Evolutionary conservation across 2,888 invertebrate genomes (phyloP).

Genomic region (Junonia oenone): DNA sequence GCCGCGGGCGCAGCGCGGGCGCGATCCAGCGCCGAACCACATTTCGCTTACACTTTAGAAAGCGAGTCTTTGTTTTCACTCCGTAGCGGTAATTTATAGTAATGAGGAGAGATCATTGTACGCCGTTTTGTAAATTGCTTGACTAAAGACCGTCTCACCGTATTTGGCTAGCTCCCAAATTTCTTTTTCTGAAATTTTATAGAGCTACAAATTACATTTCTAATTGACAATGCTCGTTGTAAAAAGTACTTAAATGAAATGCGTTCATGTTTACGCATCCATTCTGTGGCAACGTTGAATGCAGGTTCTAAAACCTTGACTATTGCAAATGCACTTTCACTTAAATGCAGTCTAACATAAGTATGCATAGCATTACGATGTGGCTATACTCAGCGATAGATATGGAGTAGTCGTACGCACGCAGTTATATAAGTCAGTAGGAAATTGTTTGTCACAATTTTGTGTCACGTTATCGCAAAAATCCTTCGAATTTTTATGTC

Average conservation of each 20-base stretch:
- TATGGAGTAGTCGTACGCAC: conserved; percentile 14
- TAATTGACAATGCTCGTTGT: conserved; percentile 23
- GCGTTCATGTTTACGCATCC: conserved; percentile 29
- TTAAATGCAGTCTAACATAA: conserved; percentile 21
- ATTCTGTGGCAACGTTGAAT: conserved; percentile 28
- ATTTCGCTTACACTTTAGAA: conserved; percentile 67
- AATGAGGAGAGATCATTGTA: conserved; percentile 67
- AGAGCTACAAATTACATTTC: conserved; percentile 27
- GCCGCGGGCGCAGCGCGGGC: conserved; percentile 10
- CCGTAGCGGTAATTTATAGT: conserved; percentile 59
- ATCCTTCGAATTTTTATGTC: conserved; percentile 60
- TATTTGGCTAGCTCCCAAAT: conserved; percentile 53
- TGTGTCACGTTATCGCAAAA: conserved; percentile 64
- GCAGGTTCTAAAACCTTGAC: conserved; percentile 50
- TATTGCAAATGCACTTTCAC: conserved; percentile 52
- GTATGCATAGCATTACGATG: background rate
- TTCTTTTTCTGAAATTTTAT: conserved; percentile 34
- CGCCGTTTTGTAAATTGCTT: conserved; percentile 57
- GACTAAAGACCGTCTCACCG: conserved; percentile 43
- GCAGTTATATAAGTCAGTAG: conserved; percentile 21
- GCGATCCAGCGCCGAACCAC: conserved; percentile 40
- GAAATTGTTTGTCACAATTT: conserved; percentile 37
- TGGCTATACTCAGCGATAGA: background rate
- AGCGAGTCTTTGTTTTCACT: conserved; percentile 74
- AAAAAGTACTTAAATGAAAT: conserved; percentile 18